A percentile compares a stretch with the other conserved stretches of the same genome.
Conservation (phyloP, 2,113 vertebrate species). For the Periophthalmus modestus region DNA sequence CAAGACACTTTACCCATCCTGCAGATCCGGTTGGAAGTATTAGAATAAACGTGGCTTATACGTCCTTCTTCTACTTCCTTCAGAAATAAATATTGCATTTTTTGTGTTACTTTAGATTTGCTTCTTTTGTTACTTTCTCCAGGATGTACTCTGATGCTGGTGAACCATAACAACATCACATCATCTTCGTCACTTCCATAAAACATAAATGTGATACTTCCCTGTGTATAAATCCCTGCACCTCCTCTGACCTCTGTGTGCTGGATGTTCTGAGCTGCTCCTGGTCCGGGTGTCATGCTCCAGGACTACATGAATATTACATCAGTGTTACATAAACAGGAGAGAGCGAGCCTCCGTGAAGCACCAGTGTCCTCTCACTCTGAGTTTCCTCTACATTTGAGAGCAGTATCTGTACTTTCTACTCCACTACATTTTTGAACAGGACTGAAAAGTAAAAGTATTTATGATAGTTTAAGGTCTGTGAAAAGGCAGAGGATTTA, state of each 20-base stretch:
- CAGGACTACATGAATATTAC: slow-evolving; percentile 8
- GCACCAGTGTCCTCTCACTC: slow-evolving; percentile 19
- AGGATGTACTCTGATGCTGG: background rate
- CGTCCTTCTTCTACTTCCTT: too few relatives aligned
- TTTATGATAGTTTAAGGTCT: too few relatives aligned
- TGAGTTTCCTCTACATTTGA: too few relatives aligned
- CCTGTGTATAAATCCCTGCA: background rate
- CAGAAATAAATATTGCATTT: too few relatives aligned
- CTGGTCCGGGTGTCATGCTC: background rate
- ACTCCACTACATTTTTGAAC: too few relatives aligned
- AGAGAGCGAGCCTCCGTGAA: slow-evolving; percentile 5
- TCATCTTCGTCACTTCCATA: background rate
- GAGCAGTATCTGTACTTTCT: too few relatives aligned
- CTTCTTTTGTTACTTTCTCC: background rate
- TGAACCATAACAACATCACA: background rate
- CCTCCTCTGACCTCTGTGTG: background rate
- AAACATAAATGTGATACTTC: slow-evolving; percentile 1
- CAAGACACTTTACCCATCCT: too few relatives aligned
- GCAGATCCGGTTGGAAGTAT: too few relatives aligned
- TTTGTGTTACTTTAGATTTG: too few relatives aligned
- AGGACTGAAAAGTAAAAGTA: too few relatives aligned
- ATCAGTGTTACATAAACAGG: slow-evolving; percentile 13
- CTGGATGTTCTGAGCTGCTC: slow-evolving; percentile 1
- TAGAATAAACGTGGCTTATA: too few relatives aligned
- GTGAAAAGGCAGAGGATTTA: too few relatives aligned